phyloP scores from a whole-genome alignment of 2,888 invertebrate species.

The Sesamia inferens region DNA sequence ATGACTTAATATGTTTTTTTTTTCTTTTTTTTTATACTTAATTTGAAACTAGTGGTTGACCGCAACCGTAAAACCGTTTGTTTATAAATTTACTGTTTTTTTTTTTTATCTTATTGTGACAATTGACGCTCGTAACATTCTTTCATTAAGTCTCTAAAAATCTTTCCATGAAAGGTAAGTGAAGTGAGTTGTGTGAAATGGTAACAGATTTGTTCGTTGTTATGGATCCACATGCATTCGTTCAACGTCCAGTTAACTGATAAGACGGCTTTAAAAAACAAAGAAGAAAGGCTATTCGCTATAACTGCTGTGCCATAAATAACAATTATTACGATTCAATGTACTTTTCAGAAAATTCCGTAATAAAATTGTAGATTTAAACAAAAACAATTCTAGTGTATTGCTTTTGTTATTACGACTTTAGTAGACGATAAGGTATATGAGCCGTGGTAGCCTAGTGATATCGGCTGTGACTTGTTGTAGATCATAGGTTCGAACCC shows the following conservation, averaged over 20 bases:
- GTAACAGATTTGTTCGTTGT: no score
- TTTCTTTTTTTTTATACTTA: no score
- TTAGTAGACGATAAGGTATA: no score
- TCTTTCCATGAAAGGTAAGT: no score
- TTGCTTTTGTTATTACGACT: not conserved
- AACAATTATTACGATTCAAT: not conserved
- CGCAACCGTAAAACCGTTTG: no score
- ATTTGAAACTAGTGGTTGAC: no score
- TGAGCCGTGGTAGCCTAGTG: no score
- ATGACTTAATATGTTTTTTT: not conserved
- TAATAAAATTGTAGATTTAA: not conserved
- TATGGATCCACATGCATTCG: not conserved
- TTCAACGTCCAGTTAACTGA: conserved; percentile 4
- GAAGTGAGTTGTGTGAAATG: no score
- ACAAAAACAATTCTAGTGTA: not conserved
- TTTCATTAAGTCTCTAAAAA: no score
- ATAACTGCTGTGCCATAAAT: not conserved
- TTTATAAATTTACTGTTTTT: not conserved
- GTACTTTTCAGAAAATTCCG: not conserved
- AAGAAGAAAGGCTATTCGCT: not conserved
- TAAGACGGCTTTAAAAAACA: conserved; percentile 22
- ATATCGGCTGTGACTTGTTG: no score
- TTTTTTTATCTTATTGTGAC: no score
- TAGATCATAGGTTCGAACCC: no score
- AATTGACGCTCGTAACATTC: conserved; percentile 1